These are phyloP conservation scores for Hemicrepidius hirtus DNA, from an alignment of 2,888 invertebrate species.

Conservation along the genomic window DNA sequence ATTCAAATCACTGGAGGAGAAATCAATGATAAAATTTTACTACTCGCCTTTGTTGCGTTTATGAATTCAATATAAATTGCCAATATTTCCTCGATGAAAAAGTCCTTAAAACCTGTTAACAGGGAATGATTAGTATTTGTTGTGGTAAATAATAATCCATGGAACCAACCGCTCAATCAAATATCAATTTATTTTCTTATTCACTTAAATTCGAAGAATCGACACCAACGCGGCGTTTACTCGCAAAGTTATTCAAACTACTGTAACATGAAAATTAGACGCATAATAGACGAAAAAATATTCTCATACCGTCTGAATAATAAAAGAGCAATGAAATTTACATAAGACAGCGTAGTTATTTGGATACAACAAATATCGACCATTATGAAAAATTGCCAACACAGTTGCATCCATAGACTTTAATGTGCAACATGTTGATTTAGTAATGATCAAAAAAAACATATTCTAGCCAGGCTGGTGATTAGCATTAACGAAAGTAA, in stretches of 20 bases:
- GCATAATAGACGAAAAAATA: not conserved
- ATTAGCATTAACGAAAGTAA: no score
- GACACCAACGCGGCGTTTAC: not conserved
- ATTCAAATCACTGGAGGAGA: conserved; percentile 39
- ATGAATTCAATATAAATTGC: conserved; percentile 40
- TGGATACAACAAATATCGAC: no score
- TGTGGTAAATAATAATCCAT: not conserved
- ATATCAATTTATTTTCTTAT: conserved; percentile 12
- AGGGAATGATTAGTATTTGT: conserved; percentile 35
- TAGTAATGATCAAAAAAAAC: no score
- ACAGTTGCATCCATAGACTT: no score
- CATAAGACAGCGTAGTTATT: not conserved
- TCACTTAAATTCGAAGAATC: conserved; percentile 5
- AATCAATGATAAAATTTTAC: conserved; percentile 44
- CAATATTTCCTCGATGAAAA: conserved; percentile 33
- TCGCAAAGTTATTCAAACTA: not conserved
- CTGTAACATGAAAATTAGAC: not conserved
- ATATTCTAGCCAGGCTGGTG: no score
- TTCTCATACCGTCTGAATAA: no score
- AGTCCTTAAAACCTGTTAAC: conserved; percentile 30
- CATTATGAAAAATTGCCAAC: no score
- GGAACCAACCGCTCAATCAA: conserved; percentile 2
- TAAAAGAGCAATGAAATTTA: no score
- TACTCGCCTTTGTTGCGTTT: conserved; percentile 39
- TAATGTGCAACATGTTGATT: no score